Conservation (phyloP, 2,113 vertebrate genomes). For the Ictalurus furcatus region DNA sequence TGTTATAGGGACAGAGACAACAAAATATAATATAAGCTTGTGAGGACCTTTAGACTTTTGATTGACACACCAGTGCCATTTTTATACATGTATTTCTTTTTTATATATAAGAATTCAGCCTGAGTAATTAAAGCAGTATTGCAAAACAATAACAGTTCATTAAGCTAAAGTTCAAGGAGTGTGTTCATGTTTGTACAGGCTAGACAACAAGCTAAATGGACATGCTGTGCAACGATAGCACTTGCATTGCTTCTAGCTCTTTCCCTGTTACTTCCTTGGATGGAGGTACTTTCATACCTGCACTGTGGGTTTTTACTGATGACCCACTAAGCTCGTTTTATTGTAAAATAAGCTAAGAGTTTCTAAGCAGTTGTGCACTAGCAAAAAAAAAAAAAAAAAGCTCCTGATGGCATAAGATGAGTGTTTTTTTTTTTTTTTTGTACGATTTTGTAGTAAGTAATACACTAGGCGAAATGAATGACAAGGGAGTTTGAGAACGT, state of each 20-base stretch:
- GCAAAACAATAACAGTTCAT: neutral
- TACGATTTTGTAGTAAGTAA: neutral
- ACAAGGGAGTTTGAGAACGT: neutral
- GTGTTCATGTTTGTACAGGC: neutral
- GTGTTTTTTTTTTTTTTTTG: neutral
- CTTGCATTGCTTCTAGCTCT: neutral
- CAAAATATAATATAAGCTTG: neutral
- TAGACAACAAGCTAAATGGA: neutral
- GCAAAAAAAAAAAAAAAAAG: neutral
- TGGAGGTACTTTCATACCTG: neutral
- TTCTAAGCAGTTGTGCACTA: constrained; percentile 4
- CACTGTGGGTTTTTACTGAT: neutral
- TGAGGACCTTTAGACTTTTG: neutral
- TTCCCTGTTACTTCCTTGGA: neutral
- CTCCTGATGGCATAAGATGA: neutral
- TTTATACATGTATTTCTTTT: neutral
- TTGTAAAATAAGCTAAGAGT: neutral
- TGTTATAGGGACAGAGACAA: neutral
- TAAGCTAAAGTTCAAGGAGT: neutral
- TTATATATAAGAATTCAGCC: neutral
- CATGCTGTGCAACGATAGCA: neutral
- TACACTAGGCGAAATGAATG: neutral
- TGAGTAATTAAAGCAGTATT: neutral
- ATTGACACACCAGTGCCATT: constrained; percentile 24
- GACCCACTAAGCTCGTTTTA: neutral